Conservation (phyloP, 2,888 invertebrate species). For the Cyclophora albipunctata region DNA sequence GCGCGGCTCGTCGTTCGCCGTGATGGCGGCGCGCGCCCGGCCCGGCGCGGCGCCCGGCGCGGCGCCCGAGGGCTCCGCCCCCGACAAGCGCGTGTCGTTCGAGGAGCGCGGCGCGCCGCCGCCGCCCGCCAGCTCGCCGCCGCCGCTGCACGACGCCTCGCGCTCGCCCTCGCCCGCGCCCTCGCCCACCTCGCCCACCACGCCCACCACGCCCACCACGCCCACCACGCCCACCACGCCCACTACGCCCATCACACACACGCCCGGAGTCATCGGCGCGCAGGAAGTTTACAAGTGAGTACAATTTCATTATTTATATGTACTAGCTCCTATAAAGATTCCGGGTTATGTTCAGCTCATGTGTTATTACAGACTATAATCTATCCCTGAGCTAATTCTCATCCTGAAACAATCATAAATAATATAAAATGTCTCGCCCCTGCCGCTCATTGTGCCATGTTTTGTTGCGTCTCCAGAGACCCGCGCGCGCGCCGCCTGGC, state of each 20-base stretch:
- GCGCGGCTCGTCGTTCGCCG: slow-evolving; percentile 90
- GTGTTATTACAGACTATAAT: too few species aligned
- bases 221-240: slow-evolving; percentile 74
- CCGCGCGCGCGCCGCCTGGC: slow-evolving; percentile 92
- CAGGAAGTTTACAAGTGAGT: slow-evolving; percentile 94
- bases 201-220: slow-evolving; percentile 85
- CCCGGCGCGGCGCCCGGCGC: slow-evolving; percentile 39
- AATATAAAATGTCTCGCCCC: not conserved
- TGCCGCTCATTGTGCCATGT: not conserved
- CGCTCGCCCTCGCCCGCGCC: slow-evolving; percentile 79
- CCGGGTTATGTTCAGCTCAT: too few species aligned
- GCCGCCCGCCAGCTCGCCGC: slow-evolving; percentile 33
- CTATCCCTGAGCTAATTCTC: too few species aligned
- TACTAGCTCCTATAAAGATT: too few species aligned
- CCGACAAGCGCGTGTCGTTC: slow-evolving; percentile 84
- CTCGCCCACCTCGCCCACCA: slow-evolving; percentile 85
- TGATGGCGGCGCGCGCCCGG: slow-evolving; percentile 80
- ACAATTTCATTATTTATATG: not conserved
- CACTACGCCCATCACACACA: slow-evolving; percentile 71
- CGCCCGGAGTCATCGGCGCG: slow-evolving; percentile 97
- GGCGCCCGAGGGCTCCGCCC: slow-evolving; percentile 37
- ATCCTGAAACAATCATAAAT: not conserved
- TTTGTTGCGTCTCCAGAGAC: slow-evolving; percentile 76
- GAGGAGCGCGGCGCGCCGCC: slow-evolving; percentile 75
- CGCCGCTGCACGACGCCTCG: slow-evolving; percentile 77